Base-by-base conservation (phyloP, 92 coral and sea anemone species). In the Muricea muricata region DNA sequence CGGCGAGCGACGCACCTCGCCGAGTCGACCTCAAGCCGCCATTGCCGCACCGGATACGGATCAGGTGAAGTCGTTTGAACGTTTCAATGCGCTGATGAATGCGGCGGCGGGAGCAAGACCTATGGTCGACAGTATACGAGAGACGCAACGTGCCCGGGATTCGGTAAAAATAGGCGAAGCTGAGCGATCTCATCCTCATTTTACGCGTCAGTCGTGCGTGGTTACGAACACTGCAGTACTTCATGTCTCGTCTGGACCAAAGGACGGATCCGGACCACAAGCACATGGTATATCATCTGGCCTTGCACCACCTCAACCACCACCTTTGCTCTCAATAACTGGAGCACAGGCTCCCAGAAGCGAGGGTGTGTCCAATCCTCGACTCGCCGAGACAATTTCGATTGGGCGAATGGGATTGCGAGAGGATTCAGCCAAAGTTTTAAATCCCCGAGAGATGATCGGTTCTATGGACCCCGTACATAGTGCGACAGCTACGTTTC, bases 321-420 rank as follows among this genome's bases (percentile, higher is more conserved):
- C 99, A 20, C 98, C 99, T 7, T 82, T 96, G 30, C 94, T 93
- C 91, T 96, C 99, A 15, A 96, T 96, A 24, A 96, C 98, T 23
- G 99, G 99, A 28, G 50, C 76, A 61, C 63, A 48, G 41, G 23
- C 65, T 24, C 60, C 30, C 31, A 42, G 39, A 37, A 35, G 33
- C 26, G 61, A 37, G 57, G 63, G 23, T 10, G 21, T 33, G 17
- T 87, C 77, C 0, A 21, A 57, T 32, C 30, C 63, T 33, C 25
- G 67, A 31, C 11, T 35, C 39, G 17, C 37, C 34, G 40, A 46
- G 15, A 23, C n/a, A 18, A 20, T 34, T 45, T 24, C 29, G 20
- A 4, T 9, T 32, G 81, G 72, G n/a, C 79, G 55, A 9, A 18
- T 35, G 58, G 39, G 52, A 35, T 35, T n/a, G 21, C 47, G 46